These are phyloP conservation scores for Drosophila stalkeri DNA, from an alignment of 2,888 invertebrate genomes.

Conservation along the genomic window DNA sequence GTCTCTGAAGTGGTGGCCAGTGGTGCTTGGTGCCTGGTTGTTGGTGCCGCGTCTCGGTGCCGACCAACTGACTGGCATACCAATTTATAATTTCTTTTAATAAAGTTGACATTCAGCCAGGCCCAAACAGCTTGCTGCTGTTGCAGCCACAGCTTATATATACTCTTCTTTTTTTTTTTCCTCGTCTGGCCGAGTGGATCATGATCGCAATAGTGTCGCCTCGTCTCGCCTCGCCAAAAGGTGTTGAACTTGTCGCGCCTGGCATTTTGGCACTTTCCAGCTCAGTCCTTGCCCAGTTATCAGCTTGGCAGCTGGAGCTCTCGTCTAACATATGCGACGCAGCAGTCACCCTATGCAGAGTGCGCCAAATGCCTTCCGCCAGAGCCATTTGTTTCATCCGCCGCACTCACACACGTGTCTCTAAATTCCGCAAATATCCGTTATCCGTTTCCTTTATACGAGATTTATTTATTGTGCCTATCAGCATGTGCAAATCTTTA, in stretches of 20 bases:
- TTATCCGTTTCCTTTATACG: slow-evolving; percentile 75
- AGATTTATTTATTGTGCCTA: slow-evolving; percentile 72
- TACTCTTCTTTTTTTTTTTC: slow-evolving; percentile 38
- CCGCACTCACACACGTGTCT: slow-evolving; percentile 67
- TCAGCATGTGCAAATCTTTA: slow-evolving; percentile 71
- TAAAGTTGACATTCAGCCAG: slow-evolving; percentile 76
- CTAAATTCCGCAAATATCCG: slow-evolving; percentile 77
- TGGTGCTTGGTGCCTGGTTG: slow-evolving; percentile 14
- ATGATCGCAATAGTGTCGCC: slow-evolving; percentile 48
- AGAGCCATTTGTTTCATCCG: slow-evolving; percentile 60
- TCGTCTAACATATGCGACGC: slow-evolving; percentile 46
- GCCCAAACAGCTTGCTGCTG: slow-evolving; percentile 20
- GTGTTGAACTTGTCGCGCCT: slow-evolving; percentile 76
- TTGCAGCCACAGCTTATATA: not conserved
- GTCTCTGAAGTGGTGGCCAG: slow-evolving; percentile 59
- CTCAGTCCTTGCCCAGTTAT: not conserved
- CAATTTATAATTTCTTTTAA: slow-evolving; percentile 81
- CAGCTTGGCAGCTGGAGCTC: slow-evolving; percentile 35
- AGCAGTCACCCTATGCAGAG: slow-evolving; percentile 55
- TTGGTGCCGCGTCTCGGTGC: slow-evolving; percentile 26
- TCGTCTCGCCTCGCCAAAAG: slow-evolving; percentile 33
- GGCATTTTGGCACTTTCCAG: slow-evolving; percentile 72
- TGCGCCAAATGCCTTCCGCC: slow-evolving; percentile 65
- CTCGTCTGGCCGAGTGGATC: slow-evolving; percentile 69
- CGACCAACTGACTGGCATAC: slow-evolving; percentile 71